Conservation (phyloP, 1,140 invertebrate genomes). For the Leptoteleia sp. region DNA sequence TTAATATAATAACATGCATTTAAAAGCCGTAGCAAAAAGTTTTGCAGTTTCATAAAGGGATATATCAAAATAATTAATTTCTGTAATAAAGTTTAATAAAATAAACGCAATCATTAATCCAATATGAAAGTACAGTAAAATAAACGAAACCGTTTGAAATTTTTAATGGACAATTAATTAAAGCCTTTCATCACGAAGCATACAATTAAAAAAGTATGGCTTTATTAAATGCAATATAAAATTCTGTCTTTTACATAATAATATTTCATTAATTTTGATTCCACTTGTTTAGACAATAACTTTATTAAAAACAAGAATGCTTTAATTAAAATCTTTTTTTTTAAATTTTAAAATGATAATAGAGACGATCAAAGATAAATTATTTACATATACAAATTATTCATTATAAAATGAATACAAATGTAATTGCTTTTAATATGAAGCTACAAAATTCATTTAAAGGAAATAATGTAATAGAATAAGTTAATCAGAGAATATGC, state of each 20-base stretch:
- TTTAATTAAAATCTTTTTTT: too few species aligned
- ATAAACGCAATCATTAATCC: slow-evolving; percentile 7
- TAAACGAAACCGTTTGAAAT: slow-evolving; percentile 1
- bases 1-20: too few species aligned
- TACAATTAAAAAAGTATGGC: slow-evolving; percentile 6
- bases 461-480: too few species aligned
- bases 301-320: too few species aligned
- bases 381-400: too few species aligned
- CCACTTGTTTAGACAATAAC: background rate
- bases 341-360: too few species aligned
- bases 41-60: background rate
- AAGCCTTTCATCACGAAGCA: slow-evolving; percentile 3
- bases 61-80: slow-evolving; percentile 6
- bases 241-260: background rate
- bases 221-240: slow-evolving; percentile 1
- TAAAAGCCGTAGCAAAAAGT: background rate
- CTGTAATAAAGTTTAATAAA: background rate
- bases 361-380: too few species aligned
- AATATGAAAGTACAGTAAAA: slow-evolving; percentile 4
- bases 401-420: too few species aligned
- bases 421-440: too few species aligned
- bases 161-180: slow-evolving; percentile 14
- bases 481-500: too few species aligned
- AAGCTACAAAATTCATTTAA: too few species aligned
- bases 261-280: background rate